Evolutionary conservation across 2,888 invertebrate species (phyloP).

Genomic region (Drosophila niveifrons): DNA sequence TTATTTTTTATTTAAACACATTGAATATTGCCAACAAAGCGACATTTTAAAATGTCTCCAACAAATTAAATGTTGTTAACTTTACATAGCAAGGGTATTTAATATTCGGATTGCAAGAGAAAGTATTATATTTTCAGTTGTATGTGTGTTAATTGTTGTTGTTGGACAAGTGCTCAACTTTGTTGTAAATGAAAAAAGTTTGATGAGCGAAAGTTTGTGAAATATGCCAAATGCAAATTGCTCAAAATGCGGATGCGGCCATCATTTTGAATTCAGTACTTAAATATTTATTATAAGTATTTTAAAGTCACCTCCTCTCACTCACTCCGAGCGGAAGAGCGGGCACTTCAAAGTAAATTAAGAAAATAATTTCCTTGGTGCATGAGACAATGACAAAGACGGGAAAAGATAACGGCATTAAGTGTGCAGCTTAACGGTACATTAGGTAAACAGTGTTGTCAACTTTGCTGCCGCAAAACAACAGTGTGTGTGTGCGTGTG

Average conservation of each 20-base stretch:
- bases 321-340: background rate
- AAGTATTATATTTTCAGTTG: background rate
- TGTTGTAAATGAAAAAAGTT: conserved; percentile 69
- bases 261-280: conserved; percentile 42
- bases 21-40: no score
- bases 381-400: conserved; percentile 39
- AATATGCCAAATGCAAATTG: conserved; percentile 41
- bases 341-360: conserved; percentile 59
- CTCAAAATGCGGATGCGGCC: conserved; percentile 19
- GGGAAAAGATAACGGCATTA: conserved; percentile 65
- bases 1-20: no score
- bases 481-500: conserved; percentile 21
- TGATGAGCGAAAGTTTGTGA: conserved; percentile 50
- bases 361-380: conserved; percentile 63
- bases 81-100: background rate
- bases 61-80: background rate
- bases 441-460: conserved; percentile 77
- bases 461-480: conserved; percentile 45
- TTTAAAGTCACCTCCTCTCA: conserved; percentile 20
- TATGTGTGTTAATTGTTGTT: conserved; percentile 61
- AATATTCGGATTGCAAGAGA: background rate
- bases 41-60: background rate
- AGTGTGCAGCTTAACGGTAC: conserved; percentile 77
- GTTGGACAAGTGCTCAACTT: conserved; percentile 45
- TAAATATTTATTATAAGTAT: conserved; percentile 36